A percentile compares a stretch with the other conserved stretches of the same genome.
Evolutionary conservation across 2,113 vertebrate genomes (phyloP).

Genomic region (Oophaga pumilio): DNA sequence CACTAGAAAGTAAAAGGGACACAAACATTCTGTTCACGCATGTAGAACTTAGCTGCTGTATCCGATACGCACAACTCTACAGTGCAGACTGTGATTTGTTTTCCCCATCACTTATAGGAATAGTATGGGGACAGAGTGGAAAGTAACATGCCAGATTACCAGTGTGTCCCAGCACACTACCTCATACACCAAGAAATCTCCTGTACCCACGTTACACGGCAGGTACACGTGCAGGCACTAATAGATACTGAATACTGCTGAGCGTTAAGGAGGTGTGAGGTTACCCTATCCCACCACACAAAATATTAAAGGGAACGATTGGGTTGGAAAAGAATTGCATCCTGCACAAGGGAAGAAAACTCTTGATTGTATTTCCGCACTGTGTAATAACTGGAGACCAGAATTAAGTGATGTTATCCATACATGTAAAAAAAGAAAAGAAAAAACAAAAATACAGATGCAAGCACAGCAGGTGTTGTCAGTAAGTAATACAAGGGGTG

Average conservation of each 20-base stretch:
- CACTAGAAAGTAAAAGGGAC: slow-evolving; percentile 67
- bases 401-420: no score
- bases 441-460: neutral
- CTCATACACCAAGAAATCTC: neutral
- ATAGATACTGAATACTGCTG: neutral
- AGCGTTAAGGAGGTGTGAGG: neutral
- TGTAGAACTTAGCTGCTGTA: neutral
- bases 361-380: neutral
- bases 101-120: neutral
- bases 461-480: neutral
- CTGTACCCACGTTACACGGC: neutral
- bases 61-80: neutral
- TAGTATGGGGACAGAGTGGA: neutral
- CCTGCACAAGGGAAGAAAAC: neutral
- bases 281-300: neutral
- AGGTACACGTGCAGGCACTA: neutral
- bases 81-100: neutral
- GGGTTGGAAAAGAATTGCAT: neutral
- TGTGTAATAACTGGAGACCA: no score
- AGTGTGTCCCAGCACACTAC: neutral
- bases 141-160: neutral
- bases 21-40: neutral
- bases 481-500: neutral
- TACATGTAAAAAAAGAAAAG: neutral
- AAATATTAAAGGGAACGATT: neutral